Base-by-base conservation (phyloP, 1,140 invertebrate species). In the Antheraea mylitta region DNA sequence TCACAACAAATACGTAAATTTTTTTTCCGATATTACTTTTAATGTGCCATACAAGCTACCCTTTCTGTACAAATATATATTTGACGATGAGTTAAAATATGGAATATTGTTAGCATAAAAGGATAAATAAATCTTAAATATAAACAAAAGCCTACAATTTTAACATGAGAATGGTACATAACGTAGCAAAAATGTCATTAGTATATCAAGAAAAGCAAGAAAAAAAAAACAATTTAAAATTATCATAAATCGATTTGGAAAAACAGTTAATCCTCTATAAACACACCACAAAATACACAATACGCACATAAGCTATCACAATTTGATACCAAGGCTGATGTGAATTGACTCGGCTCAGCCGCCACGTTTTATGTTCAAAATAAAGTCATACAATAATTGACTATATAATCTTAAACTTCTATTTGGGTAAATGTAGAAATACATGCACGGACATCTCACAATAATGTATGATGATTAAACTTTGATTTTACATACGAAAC, bases 371-470 rank as follows among this genome's bases (percentile, higher is more conserved):
- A 83, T 83, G 78, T 79, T 74, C 72, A 86, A 82, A 66, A 84
- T 71, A 80, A 87, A 89, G 79, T 82, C 87, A 87, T 85, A 89
- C 79, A 87, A 87, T 91, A 91, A 89, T 91, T 90, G 89, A 90
- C 89, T 91, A 90, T 87, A 91, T 89, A 91, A 77, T 85, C 90
- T 88, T 86, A 87, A 85, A 75, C 16, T 10, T 18, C 60, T 61
- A 61, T 61, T 22, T 30, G 30, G 60, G 9, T 53, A 16, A 53
- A 0, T 13, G 45, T 68, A 69, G 19, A n/a, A 62, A 64, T 68
- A 73, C 62, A 73, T 53, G 65, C 38, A 64, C 63, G 63, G 38
- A 42, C 7, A 3, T 42, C 38, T 11, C 38, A 42, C 38, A 42
- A 42, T 42, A 42, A 53, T 9, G 38, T 42, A 42, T 42, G 38